A percentile compares a stretch with the other conserved stretches of the same genome.
These are phyloP conservation scores for Lagopus leucura DNA, from an alignment of 2,113 vertebrate species.

Conservation along the genomic window DNA sequence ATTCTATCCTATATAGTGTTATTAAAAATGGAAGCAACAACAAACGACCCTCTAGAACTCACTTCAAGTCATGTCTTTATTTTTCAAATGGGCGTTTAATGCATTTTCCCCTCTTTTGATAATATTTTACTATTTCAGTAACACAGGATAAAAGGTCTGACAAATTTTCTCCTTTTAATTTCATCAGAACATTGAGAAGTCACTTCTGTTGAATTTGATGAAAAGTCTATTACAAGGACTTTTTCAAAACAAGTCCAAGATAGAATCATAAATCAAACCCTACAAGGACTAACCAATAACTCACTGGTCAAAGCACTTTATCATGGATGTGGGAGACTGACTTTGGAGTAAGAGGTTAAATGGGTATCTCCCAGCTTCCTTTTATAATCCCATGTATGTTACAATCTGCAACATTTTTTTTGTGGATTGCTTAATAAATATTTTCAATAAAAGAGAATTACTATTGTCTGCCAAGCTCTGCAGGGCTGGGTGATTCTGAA, in stretches of 20 bases:
- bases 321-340: neutral
- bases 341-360: neutral
- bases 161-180: neutral
- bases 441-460: neutral
- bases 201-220: neutral
- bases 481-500: neutral
- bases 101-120: neutral
- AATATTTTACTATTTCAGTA: neutral
- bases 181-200: neutral
- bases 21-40: neutral
- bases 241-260: neutral
- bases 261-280: neutral
- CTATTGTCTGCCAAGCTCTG: neutral
- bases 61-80: neutral
- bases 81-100: neutral
- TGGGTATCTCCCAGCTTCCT: neutral
- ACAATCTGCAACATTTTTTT: neutral
- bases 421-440: neutral
- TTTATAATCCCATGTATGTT: neutral
- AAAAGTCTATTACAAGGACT: neutral
- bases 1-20: neutral
- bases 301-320: neutral
- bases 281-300: neutral
- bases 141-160: neutral
- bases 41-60: fast-evolving